Base-by-base conservation (phyloP, 2,797 vertebrate genomes). In the Poeciliopsis infans region DNA sequence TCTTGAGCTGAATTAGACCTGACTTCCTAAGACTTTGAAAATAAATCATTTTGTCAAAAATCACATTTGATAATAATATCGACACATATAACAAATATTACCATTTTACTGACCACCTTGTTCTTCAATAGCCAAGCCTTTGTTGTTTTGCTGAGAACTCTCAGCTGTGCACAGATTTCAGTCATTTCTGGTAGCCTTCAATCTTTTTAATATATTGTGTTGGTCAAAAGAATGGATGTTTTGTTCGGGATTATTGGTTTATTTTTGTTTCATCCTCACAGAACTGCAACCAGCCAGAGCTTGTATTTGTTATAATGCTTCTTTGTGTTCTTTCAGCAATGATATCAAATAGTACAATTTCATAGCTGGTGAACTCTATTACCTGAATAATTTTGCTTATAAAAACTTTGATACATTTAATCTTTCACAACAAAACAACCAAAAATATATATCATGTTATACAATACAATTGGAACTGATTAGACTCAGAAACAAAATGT, bases 261-360 rank as follows among this genome's bases (percentile, higher is more conserved):
- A 76, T 80, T 89, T 82, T 36, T 49, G 51, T 76, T 66, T 86
- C 72, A 80, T 76, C 86, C 85, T 88, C 69, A 88, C 55, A 76
- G 45, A 84, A 80, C 53, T 85, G 69, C 74, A 79, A 78, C 61
- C 74, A 72, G 28, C 84, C 71, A 72, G 69, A 84, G 59, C 43
- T 78, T 86, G 82, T 20, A 28, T 46, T 66, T 78, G 20, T 31
- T 39, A 20, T 71, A 13, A 47, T 80, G 18, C 25, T 64, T 73
- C 12, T 74, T 46, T 55, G 31, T 61, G 61, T 33, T 61, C 36
- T 31, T 7, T 75, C 4, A 31, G 45, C 31, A 23, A 76, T 66
- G 47, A 49, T 53, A 49, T 68, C 20, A 6, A 69, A 43, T 16
- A 68, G 23, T 66, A 66, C 36, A 23, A 66, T n/a, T 41, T 45